Evolutionary conservation across 2,113 vertebrate genomes (phyloP), one percentile per base, ranked within the genome.

Genomic region (Chinchilla lanigera): DNA sequence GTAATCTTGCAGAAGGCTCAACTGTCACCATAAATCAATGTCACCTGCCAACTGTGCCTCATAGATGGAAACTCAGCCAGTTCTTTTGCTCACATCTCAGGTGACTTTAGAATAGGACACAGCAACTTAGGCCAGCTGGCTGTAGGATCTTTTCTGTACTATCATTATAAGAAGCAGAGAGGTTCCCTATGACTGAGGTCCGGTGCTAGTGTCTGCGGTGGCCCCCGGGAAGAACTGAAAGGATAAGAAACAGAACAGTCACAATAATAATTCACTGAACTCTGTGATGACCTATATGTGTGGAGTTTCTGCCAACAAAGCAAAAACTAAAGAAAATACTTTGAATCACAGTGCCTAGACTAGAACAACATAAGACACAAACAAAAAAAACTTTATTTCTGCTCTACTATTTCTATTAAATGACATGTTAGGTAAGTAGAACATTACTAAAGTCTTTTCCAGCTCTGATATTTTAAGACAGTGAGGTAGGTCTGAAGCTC

Each of bases 251-350:
- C 4, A 67, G 35, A 90, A 93, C 33, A 87, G 12, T 92, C 38
- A 69, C 24, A n/a, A 65, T 17, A 82, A 67, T 63, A 47, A 82
- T 52, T 93, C 81, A 86, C 7, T 41, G 41, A 96, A 50, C n/a
- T 90, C 89, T 52, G 16, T 52, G 78, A 95, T 61, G 71, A 81
- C 8, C 71, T 87, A 61, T 14, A 78, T 7, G 8, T 77, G 28
- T 19, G 9, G 77, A 86, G 26, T 73, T 97, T 90, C 50, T 89
- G 50, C 58, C 95, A 93, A 88, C 8, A 82, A 90, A 93, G 94
- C 41, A 71, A 94, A 84, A 89, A 38, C 41, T 41, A 2, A 71
- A 86, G 85, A 52, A 80, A 83, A 82, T 93, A 91, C 65, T 58
- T 85, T 67, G 33, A 83, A 56, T 95, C 61, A 86, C 24, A 83